Percentiles rank a stretch among this genome's conserved stretches.
Conservation (phyloP, 2,888 invertebrate species). For the Aleiodes alternator region DNA sequence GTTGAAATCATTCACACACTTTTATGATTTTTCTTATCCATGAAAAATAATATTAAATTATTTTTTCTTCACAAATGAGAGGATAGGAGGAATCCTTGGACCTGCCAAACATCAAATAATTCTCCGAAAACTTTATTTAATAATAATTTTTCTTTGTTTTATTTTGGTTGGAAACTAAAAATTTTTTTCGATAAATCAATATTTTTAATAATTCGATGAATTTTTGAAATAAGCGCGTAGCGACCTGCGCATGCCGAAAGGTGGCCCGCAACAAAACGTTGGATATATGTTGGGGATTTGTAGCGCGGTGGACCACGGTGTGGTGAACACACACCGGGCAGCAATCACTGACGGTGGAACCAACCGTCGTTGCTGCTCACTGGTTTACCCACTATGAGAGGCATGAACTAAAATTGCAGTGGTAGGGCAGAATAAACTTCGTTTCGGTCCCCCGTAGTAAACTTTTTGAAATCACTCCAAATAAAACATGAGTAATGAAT, state of each 20-base stretch:
- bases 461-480: neutral
- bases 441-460: neutral
- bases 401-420: conserved; percentile 36
- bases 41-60: neutral
- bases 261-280: conserved; percentile 49
- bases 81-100: neutral
- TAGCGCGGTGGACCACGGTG: conserved; percentile 67
- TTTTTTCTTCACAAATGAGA: conserved; percentile 2
- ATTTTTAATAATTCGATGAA: neutral
- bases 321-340: conserved; percentile 48
- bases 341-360: conserved; percentile 55
- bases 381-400: conserved; percentile 33
- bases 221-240: neutral
- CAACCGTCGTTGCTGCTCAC: conserved; percentile 39
- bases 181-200: neutral
- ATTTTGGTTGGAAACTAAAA: no score
- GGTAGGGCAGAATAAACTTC: conserved; percentile 49
- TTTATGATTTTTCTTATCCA: neutral
- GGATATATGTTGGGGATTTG: conserved; percentile 66
- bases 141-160: no score
- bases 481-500: neutral
- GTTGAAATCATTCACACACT: neutral
- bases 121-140: no score
- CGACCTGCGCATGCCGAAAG: conserved; percentile 21
- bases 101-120: conserved; percentile 1